Conservation (phyloP, 2,113 vertebrate genomes). For the Barbus barbus region DNA sequence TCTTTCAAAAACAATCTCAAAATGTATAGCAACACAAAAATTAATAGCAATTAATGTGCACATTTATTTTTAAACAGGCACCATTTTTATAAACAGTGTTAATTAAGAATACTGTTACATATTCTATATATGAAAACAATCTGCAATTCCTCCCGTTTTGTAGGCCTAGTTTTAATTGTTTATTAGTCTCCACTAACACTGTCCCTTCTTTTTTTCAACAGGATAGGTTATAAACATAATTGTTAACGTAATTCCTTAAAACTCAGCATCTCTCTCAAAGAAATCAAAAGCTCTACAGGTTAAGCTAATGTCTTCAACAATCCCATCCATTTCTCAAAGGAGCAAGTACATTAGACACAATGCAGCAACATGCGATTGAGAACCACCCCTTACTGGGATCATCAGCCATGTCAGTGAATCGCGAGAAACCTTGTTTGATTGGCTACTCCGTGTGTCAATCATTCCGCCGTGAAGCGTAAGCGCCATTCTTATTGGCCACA, state of each 20-base stretch:
- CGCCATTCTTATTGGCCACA: slow-evolving; percentile 60
- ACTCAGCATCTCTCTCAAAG: neutral
- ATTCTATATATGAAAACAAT: neutral
- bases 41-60: neutral
- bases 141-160: neutral
- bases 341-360: slow-evolving; percentile 7
- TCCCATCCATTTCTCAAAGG: neutral
- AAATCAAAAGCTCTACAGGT: neutral
- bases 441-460: slow-evolving; percentile 22
- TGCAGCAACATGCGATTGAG: slow-evolving; percentile 10
- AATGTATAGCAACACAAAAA: neutral
- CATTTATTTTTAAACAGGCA: neutral
- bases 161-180: neutral
- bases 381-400: slow-evolving; percentile 32
- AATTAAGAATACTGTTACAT: too few relatives aligned
- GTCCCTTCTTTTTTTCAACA: neutral
- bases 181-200: neutral
- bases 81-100: too few relatives aligned
- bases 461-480: neutral
- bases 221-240: neutral
- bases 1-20: neutral
- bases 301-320: neutral
- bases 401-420: slow-evolving; percentile 41
- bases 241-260: neutral
- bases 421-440: slow-evolving; percentile 18